Percentiles rank a stretch among this genome's conserved stretches.
Conservation (phyloP, 2,113 vertebrate genomes). For the Apeltes quadracus region DNA sequence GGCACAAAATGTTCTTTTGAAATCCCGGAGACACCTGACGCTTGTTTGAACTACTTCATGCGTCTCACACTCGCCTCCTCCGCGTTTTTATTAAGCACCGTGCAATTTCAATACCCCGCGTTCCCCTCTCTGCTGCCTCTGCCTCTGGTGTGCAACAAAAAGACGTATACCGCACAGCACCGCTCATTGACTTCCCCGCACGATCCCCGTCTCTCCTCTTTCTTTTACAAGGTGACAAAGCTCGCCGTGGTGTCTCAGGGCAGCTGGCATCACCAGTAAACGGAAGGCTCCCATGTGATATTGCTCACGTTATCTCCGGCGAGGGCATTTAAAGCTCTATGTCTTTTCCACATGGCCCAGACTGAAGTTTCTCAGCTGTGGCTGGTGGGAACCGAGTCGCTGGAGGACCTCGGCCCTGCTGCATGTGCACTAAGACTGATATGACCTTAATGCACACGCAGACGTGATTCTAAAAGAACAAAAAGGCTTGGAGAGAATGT, state of each 20-base stretch:
- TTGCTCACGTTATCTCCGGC: slow-evolving; percentile 76
- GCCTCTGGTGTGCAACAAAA: slow-evolving; percentile 71
- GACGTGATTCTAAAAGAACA: background rate
- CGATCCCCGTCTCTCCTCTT: slow-evolving; percentile 58
- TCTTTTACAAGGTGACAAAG: slow-evolving; percentile 82
- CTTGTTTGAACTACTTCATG: slow-evolving; percentile 68
- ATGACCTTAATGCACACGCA: background rate
- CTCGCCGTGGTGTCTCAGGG: slow-evolving; percentile 64
- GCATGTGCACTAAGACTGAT: background rate
- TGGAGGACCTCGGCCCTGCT: slow-evolving; percentile 48
- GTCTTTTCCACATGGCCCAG: slow-evolving; percentile 80
- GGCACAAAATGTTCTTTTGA: slow-evolving; percentile 69
- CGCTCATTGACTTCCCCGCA: slow-evolving; percentile 40
- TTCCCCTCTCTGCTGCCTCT: slow-evolving; percentile 49
- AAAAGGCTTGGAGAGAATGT: background rate
- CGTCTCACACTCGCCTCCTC: slow-evolving; percentile 57
- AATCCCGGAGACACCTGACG: slow-evolving; percentile 75
- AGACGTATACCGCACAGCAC: slow-evolving; percentile 19
- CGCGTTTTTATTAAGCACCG: slow-evolving; percentile 62
- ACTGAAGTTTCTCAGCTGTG: slow-evolving; percentile 76
- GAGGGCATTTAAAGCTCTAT: slow-evolving; percentile 77
- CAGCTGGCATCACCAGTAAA: slow-evolving; percentile 79
- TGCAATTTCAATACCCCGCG: slow-evolving; percentile 49
- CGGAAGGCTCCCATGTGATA: slow-evolving; percentile 65
- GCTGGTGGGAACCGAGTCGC: slow-evolving; percentile 74